These are phyloP conservation scores for Pasiphila rectangulata DNA, from an alignment of 2,888 invertebrate genomes.

Conservation along the genomic window DNA sequence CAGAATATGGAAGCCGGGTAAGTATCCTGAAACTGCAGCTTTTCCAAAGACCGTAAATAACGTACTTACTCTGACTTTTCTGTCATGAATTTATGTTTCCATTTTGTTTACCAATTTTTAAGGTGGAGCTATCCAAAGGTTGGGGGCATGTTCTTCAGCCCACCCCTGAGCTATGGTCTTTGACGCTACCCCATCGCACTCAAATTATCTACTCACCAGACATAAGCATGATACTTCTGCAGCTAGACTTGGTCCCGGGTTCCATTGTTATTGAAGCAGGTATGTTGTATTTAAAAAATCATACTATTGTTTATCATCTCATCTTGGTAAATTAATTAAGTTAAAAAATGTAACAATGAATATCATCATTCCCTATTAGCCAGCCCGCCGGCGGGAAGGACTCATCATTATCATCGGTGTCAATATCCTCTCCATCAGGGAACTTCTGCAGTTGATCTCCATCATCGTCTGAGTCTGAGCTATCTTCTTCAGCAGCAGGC, in stretches of 20 bases:
- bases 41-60: not conserved
- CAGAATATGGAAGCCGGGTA: constrained; percentile 90
- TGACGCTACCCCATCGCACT: constrained; percentile 96
- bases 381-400: no score
- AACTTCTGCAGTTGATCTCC: no score
- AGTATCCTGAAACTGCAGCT: constrained; percentile 33
- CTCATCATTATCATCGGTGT: no score
- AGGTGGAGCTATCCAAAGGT: constrained; percentile 88
- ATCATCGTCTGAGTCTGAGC: no score
- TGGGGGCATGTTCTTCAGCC: constrained; percentile 96
- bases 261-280: constrained; percentile 93
- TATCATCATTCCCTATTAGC: no score
- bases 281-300: constrained; percentile 43
- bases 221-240: constrained; percentile 94
- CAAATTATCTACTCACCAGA: constrained; percentile 99
- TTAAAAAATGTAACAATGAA: no score
- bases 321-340: no score
- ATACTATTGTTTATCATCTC: no score
- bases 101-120: not conserved
- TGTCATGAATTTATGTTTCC: not conserved
- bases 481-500: no score
- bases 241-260: constrained; percentile 95
- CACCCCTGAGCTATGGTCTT: constrained; percentile 97
- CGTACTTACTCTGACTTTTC: not conserved
- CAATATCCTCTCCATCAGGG: no score